Conservation (phyloP, 1,140 invertebrate species). For the Cepaea nemoralis region DNA sequence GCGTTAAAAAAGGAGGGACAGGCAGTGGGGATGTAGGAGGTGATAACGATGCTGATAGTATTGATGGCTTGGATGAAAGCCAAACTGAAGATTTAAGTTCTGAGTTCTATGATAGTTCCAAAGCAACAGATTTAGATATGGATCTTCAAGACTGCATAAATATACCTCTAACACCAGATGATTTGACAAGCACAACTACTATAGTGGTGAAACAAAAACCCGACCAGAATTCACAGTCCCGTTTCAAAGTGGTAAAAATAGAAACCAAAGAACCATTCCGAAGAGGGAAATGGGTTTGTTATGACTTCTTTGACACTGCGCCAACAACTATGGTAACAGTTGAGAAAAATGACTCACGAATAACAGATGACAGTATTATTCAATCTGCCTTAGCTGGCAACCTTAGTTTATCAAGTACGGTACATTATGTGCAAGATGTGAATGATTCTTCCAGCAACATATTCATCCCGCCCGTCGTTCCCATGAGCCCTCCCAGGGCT, state of each 20-base stretch:
- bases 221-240: slow-evolving; percentile 47
- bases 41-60: slow-evolving; percentile 91
- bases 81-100: slow-evolving; percentile 84
- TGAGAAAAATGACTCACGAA: slow-evolving; percentile 53
- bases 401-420: slow-evolving; percentile 62
- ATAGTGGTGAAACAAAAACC: slow-evolving; percentile 49
- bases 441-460: slow-evolving; percentile 67
- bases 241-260: slow-evolving; percentile 95
- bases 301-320: slow-evolving; percentile 92
- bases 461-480: slow-evolving; percentile 48
- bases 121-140: slow-evolving; percentile 56
- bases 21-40: slow-evolving; percentile 79
- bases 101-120: slow-evolving; percentile 71
- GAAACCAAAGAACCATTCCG: slow-evolving; percentile 91
- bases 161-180: slow-evolving; percentile 45
- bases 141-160: slow-evolving; percentile 44
- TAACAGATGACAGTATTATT: slow-evolving; percentile 48
- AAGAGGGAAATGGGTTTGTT: slow-evolving; percentile 93
- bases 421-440: slow-evolving; percentile 63
- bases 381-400: slow-evolving; percentile 53
- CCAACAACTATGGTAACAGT: slow-evolving; percentile 51
- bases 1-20: slow-evolving; percentile 81
- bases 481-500: slow-evolving; percentile 1
- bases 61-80: slow-evolving; percentile 93
- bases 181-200: slow-evolving; percentile 44